These are phyloP conservation scores for Moxostoma hubbsi DNA, from an alignment of 2,797 vertebrate species.

Conservation along the genomic window DNA sequence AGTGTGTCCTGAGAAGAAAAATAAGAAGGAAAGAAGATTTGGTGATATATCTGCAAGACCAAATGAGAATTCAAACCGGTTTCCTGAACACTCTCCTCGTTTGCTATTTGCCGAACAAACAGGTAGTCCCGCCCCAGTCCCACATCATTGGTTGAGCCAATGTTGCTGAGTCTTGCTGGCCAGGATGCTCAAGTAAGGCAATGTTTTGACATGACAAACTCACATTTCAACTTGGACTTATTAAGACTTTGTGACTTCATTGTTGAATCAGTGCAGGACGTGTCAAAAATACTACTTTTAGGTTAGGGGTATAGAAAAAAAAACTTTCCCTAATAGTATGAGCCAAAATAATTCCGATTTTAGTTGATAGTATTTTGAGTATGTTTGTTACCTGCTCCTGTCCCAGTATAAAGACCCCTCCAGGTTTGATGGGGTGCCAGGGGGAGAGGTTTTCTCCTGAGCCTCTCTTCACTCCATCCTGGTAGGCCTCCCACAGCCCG, in stretches of 20 bases:
- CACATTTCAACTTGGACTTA: no score
- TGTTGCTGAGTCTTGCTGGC: no score
- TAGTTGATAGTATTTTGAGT: slow-evolving; percentile 2
- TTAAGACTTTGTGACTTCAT: no score
- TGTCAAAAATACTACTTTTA: no score
- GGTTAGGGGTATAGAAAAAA: no score
- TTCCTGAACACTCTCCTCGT: no score
- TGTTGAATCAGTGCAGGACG: no score
- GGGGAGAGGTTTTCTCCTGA: slow-evolving; percentile 75
- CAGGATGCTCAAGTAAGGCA: no score
- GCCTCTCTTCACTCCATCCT: slow-evolving; percentile 77
- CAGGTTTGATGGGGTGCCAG: slow-evolving; percentile 85
- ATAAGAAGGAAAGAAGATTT: background rate
- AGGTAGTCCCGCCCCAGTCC: no score
- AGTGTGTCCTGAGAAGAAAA: slow-evolving; percentile 77
- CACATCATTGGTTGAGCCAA: no score
- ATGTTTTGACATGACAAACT: no score
- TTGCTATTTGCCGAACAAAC: no score
- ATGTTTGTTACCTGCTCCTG: slow-evolving; percentile 83
- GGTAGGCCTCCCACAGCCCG: slow-evolving; percentile 83
- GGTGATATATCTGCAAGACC: background rate
- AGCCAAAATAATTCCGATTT: background rate
- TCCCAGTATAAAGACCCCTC: slow-evolving; percentile 85
- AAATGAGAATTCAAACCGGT: background rate
- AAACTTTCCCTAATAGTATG: background rate